Conservation (phyloP, 2,797 vertebrate genomes). For the Schizopygopsis malacanthus region DNA sequence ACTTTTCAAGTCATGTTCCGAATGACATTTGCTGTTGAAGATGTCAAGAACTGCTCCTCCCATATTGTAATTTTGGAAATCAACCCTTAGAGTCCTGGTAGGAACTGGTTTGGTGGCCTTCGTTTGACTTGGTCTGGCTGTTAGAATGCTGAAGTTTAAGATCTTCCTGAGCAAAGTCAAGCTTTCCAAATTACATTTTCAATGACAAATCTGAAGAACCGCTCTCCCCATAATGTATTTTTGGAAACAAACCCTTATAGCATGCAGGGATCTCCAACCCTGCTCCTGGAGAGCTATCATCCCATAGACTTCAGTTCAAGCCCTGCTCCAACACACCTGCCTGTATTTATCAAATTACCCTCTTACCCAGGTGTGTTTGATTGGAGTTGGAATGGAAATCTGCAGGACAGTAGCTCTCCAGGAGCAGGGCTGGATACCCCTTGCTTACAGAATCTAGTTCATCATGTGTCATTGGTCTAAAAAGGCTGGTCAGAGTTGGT, state of each 20-base stretch:
- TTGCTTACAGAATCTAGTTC: background rate
- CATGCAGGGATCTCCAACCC: background rate
- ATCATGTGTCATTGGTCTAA: background rate
- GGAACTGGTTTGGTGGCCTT: background rate
- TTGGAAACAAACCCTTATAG: background rate
- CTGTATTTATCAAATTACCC: background rate
- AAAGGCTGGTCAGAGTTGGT: background rate
- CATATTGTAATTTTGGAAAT: background rate
- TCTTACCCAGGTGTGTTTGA: background rate
- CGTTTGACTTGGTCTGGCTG: background rate
- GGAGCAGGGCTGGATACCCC: background rate
- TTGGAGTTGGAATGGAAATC: background rate
- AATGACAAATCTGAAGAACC: background rate
- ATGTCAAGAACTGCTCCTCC: background rate
- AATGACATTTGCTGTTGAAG: background rate
- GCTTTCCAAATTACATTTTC: slow-evolving; percentile 15
- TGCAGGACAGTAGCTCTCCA: background rate
- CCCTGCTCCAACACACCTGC: background rate
- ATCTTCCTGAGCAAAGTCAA: slow-evolving; percentile 28
- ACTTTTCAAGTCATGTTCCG: background rate
- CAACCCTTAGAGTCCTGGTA: background rate
- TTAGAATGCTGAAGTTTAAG: background rate
- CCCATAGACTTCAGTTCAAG: background rate
- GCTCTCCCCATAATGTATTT: background rate
- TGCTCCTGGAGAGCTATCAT: background rate